Evolutionary conservation across 2,888 invertebrate genomes (phyloP), one percentile per base, ranked within the genome.

Genomic region (Mythimna loreyi): DNA sequence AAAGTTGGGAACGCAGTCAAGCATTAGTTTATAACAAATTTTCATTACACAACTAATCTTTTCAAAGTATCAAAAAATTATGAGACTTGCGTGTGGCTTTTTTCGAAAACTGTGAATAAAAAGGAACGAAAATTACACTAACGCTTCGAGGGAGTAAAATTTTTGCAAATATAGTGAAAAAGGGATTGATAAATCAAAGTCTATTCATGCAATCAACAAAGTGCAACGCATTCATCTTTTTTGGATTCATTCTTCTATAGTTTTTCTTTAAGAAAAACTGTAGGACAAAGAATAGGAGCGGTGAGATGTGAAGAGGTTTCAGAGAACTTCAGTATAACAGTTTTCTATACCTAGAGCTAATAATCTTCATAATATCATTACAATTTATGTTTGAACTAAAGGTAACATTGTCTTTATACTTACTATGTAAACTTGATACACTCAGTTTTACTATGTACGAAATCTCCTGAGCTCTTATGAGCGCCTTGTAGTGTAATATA

Each of bases 381-480:
- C 55, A 60, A 66, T 62, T 78, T 58, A 68, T 66, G 57, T 59
- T 68, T 30, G 59, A 47, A 72, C 36, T 67, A 23, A 57, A 62
- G 65, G 60, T 60, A 57, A 67, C 63, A 56, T 70, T 71, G 60
- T 78, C 50, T 66, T 59, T 52, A 28, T 57, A 40, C 52, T 53
- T 63, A 78, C 52, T 63, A 45, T 70, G 72, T 72, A 61, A 58
- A 43, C 55, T 72, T 67, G 63, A 61, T 62, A 36, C 28, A 25
- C 8, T 56, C 16, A 40, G 43, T 67, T 74, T 69, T 71, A 78
- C 25, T 60, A n/a, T n/a, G n/a, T n/a, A 43, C 19, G 25, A 60
- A 72, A 60, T 55, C 57, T 69, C 9, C 2, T 57, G 16, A 53
- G 49, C 36, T 40, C 23, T 19, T 67, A 57, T 60, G 47, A 63